A percentile compares a stretch with the other conserved stretches of the same genome.
These are phyloP conservation scores for Celastrina argiolus DNA, from an alignment of 2,888 invertebrate genomes.

Conservation along the genomic window DNA sequence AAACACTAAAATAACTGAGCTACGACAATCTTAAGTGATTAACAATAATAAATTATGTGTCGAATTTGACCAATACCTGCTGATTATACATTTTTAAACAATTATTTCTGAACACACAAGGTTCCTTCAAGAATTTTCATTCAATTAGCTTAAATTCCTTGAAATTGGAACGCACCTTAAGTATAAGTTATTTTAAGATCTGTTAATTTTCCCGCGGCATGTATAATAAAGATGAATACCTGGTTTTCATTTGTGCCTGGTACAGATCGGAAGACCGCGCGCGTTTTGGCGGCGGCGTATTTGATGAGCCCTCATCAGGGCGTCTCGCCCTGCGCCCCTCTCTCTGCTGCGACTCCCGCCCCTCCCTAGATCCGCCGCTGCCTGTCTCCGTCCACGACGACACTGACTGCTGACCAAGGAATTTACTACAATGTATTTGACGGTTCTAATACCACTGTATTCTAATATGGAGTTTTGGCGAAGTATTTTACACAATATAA, in stretches of 20 bases:
- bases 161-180: too few species aligned
- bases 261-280: slow-evolving; percentile 84
- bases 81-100: too few species aligned
- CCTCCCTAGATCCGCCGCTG: slow-evolving; percentile 63
- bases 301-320: slow-evolving; percentile 69
- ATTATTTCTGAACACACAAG: too few species aligned
- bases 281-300: slow-evolving; percentile 82
- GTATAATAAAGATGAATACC: slow-evolving; percentile 48
- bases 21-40: not conserved
- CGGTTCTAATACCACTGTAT: not conserved
- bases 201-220: not conserved
- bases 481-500: too few species aligned
- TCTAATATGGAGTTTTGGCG: not conserved
- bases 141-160: too few species aligned
- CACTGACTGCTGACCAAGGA: slow-evolving; percentile 50
- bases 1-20: slow-evolving; percentile 14
- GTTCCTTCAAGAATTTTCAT: too few species aligned
- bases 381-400: slow-evolving; percentile 73
- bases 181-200: not conserved
- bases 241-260: slow-evolving; percentile 78
- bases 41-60: not conserved
- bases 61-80: not conserved
- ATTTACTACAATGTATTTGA: not conserved
- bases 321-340: slow-evolving; percentile 74
- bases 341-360: slow-evolving; percentile 53